Evolutionary conservation across 2,888 invertebrate genomes (phyloP), one percentile per base, ranked within the genome.

Genomic region (Diaperis boleti): DNA sequence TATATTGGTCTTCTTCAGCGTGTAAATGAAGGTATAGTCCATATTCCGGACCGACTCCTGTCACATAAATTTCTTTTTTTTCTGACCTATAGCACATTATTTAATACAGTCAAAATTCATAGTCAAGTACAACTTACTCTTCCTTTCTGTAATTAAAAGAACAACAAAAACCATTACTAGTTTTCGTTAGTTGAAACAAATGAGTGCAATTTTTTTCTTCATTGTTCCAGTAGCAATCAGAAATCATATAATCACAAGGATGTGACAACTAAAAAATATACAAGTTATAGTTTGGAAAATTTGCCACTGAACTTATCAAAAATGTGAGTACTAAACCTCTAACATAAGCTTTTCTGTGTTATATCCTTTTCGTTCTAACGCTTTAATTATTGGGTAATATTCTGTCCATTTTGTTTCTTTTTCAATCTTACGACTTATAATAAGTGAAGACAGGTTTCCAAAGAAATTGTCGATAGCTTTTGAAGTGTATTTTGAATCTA

Each of bases 261-360:
- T 65, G 65, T 3, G 54, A 47, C 15, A 65, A 11, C 62, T 65
- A 31, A 11, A 64, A 50, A 20, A 20, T n/a, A n/a, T n/a, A 20
- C 20, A 20, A 20, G 3, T 20, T 20, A 4, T 20, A 6, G 20
- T 20, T 20, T 20, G 20, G 6, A 20, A 52, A 35, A 1, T 55
- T 26, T 14, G 7, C 1, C 11, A 20, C 17, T 41, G 22, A 52
- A 52, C 1, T 26, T 26, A 44, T 52, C 1, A 22, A 52, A 3
- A 18, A 10, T 50, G 17, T 20, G 1, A 8, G n/a, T n/a, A 6
- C 14, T 14, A 37, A 37, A 66, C 66, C 42, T 41, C n/a, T 7
- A 11, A 15, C 66, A 66, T 66, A 11, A 66, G 22, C 31, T 37
- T 33, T 10, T 66, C 66, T 1, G 61, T 61, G 37, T 60, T 35